Conservation (phyloP, 2,797 vertebrate genomes). For the Anguilla megastoma region DNA sequence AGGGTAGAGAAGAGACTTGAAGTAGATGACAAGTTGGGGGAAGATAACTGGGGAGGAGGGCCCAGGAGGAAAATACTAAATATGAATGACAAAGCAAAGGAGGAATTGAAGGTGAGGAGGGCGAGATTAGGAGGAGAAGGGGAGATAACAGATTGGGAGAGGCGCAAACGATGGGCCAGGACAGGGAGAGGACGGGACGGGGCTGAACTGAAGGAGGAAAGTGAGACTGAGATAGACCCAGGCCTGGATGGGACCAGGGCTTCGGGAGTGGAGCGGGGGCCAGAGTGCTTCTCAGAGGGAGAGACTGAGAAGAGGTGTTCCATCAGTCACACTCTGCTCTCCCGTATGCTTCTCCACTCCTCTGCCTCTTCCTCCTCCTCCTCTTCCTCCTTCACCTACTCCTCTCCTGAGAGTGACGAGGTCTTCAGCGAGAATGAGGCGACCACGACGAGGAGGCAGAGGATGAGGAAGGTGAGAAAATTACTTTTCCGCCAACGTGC, state of each 20-base stretch:
- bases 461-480: conserved; percentile 69
- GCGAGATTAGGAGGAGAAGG: conserved; percentile 45
- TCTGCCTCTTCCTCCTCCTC: conserved; percentile 68
- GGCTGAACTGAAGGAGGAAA: conserved; percentile 31
- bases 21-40: conserved; percentile 35
- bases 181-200: background rate
- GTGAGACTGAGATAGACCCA: conserved; percentile 1
- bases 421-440: conserved; percentile 77
- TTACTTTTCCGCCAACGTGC: background rate
- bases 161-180: background rate
- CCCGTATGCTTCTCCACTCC: conserved; percentile 59
- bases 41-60: conserved; percentile 22
- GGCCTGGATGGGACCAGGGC: background rate
- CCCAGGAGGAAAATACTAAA: conserved; percentile 38
- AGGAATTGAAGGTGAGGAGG: conserved; percentile 54
- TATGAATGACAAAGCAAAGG: conserved; percentile 49
- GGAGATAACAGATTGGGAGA: conserved; percentile 27
- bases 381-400: conserved; percentile 70
- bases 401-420: conserved; percentile 77
- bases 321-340: conserved; percentile 48
- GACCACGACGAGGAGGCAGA: conserved; percentile 58
- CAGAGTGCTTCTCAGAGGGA: background rate
- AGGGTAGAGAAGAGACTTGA: conserved; percentile 38
- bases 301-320: background rate
- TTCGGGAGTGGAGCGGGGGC: background rate